phyloP scores from a whole-genome alignment of 2,797 vertebrate species.

The Salmo trutta region DNA sequence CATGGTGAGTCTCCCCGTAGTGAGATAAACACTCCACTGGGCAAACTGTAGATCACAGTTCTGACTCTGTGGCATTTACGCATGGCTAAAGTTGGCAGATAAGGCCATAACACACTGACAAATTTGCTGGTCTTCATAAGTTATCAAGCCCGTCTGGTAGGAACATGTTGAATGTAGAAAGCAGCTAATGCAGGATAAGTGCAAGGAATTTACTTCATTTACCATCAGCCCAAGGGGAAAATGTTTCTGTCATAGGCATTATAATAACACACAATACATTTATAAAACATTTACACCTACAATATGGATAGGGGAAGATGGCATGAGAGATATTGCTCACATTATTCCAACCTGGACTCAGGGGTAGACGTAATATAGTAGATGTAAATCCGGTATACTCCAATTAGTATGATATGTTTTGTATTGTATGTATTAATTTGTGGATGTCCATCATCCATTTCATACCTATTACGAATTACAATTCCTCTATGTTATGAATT shows the following conservation, averaged over 20 bases:
- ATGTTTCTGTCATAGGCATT: not conserved
- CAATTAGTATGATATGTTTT: too few species aligned
- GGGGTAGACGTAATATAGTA: too few species aligned
- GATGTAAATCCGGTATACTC: too few species aligned
- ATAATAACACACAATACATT: not conserved
- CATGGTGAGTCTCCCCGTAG: constrained; percentile 66
- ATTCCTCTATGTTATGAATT: too few species aligned
- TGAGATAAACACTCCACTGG: not conserved
- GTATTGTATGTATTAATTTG: too few species aligned
- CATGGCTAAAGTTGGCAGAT: not conserved
- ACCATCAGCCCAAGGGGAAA: not conserved
- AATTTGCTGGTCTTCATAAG: not conserved
- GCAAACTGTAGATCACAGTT: not conserved
- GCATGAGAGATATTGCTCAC: not conserved
- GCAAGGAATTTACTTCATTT: not conserved
- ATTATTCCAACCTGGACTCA: not conserved
- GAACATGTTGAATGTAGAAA: not conserved
- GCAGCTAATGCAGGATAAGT: not conserved
- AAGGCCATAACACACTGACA: too few species aligned
- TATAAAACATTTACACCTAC: not conserved
- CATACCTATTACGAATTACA: too few species aligned
- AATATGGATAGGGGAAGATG: not conserved
- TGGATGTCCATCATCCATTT: too few species aligned
- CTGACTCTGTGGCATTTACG: not conserved
- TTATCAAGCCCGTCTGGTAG: not conserved